Evolutionary conservation across 2,888 invertebrate species (phyloP).

Genomic region (Pheosia gnoma): DNA sequence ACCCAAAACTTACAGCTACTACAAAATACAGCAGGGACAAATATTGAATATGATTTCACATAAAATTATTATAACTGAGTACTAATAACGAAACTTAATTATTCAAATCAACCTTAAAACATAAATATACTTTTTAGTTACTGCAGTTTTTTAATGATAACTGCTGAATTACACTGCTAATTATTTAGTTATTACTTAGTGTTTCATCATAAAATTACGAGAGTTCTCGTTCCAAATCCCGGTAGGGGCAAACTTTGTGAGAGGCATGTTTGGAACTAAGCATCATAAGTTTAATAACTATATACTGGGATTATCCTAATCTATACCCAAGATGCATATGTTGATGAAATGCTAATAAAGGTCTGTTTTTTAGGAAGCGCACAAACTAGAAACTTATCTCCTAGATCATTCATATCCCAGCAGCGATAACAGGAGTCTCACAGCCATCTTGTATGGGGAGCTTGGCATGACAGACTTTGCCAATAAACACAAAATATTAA

Average conservation of each 20-base stretch:
- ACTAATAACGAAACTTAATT: not conserved
- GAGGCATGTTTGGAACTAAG: too few species aligned
- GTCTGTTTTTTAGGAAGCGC: slow-evolving; percentile 59
- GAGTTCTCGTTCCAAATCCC: too few species aligned
- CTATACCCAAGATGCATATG: too few species aligned
- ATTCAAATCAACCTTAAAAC: slow-evolving; percentile 21
- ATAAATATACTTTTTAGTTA: slow-evolving; percentile 12
- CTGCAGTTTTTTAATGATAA: too few species aligned
- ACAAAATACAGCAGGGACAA: too few species aligned
- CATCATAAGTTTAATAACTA: too few species aligned
- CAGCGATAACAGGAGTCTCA: slow-evolving; percentile 87
- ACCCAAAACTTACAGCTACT: too few species aligned
- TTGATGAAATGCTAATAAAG: not conserved
- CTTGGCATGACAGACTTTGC: slow-evolving; percentile 91
- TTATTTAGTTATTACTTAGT: not conserved
- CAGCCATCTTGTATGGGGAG: slow-evolving; percentile 94
- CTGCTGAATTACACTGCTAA: not conserved
- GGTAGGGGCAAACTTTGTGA: too few species aligned
- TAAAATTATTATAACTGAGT: too few species aligned
- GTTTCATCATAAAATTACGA: too few species aligned
- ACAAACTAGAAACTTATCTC: slow-evolving; percentile 86
- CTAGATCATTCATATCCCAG: slow-evolving; percentile 94
- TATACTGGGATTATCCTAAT: too few species aligned
- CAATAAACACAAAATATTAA: slow-evolving; percentile 89
- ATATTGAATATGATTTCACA: too few species aligned